These are phyloP conservation scores for Rhagologus leucostigma DNA, from an alignment of 2,113 vertebrate species.

Conservation along the genomic window DNA sequence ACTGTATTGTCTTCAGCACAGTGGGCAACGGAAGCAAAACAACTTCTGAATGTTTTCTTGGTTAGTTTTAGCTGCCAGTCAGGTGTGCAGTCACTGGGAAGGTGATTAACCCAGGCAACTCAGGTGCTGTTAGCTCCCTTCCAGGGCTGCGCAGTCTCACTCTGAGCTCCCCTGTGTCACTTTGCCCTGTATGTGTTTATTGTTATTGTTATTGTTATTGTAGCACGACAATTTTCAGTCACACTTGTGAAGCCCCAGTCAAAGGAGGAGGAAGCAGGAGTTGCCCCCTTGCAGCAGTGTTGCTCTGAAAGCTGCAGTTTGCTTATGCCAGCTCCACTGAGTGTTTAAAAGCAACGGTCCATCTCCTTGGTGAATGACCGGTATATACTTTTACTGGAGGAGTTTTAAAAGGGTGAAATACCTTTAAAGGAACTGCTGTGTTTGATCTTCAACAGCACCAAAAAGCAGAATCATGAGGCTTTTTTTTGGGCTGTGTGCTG, in stretches of 20 bases:
- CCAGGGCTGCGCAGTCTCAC: rapidly evolving
- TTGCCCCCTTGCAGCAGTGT: neutral
- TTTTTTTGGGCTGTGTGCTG: neutral
- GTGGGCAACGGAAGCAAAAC: neutral
- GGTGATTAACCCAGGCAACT: neutral
- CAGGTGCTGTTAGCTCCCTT: neutral
- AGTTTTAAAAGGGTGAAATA: neutral
- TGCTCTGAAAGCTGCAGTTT: neutral
- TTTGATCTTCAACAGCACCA: neutral
- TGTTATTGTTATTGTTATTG: too few relatives aligned
- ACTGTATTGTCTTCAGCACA: neutral
- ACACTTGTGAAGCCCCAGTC: neutral
- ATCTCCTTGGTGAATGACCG: neutral
- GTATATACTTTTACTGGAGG: neutral
- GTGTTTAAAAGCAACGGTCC: neutral
- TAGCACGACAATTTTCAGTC: neutral
- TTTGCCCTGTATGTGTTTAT: neutral
- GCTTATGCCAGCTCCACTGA: neutral
- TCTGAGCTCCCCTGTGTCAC: neutral
- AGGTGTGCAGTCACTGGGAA: neutral
- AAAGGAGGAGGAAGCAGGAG: neutral
- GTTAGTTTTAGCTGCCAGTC: neutral
- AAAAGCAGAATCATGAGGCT: neutral
- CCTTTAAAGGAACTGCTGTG: neutral
- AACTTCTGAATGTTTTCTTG: neutral